Conservation (phyloP, 2,113 vertebrate genomes). For the Cinclus cinclus region DNA sequence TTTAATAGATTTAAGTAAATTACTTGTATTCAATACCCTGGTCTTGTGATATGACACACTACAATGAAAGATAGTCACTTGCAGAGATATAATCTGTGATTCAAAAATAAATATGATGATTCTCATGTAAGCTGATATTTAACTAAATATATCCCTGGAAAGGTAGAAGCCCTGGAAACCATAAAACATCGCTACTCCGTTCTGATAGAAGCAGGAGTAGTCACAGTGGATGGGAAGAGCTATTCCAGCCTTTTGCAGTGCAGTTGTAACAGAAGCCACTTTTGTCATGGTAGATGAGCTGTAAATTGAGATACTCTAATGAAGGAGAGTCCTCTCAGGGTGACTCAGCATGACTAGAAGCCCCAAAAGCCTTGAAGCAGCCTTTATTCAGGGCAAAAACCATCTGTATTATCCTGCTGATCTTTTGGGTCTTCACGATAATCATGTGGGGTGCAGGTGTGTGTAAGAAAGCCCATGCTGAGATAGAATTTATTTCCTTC, state of each 20-base stretch:
- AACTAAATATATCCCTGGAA: neutral
- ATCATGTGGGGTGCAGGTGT: neutral
- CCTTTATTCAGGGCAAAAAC: neutral
- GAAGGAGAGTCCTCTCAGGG: neutral
- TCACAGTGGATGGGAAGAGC: neutral
- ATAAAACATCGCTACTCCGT: neutral
- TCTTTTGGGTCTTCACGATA: neutral
- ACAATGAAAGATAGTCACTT: neutral
- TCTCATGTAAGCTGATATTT: neutral
- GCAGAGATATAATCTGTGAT: neutral
- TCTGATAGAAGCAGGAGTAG: neutral
- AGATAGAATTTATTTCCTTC: neutral
- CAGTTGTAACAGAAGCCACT: neutral
- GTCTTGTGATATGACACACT: neutral
- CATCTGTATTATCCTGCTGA: neutral
- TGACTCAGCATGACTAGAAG: neutral
- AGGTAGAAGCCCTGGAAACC: neutral
- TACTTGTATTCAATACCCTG: neutral
- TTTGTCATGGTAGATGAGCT: neutral
- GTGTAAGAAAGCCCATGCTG: neutral
- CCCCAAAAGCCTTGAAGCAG: neutral
- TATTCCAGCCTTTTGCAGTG: neutral
- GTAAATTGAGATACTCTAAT: neutral
- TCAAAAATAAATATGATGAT: neutral
- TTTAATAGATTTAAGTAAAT: constrained; percentile 53